Evolutionary conservation across 2,797 vertebrate species (phyloP).

Genomic region (Crenuchus spilurus): DNA sequence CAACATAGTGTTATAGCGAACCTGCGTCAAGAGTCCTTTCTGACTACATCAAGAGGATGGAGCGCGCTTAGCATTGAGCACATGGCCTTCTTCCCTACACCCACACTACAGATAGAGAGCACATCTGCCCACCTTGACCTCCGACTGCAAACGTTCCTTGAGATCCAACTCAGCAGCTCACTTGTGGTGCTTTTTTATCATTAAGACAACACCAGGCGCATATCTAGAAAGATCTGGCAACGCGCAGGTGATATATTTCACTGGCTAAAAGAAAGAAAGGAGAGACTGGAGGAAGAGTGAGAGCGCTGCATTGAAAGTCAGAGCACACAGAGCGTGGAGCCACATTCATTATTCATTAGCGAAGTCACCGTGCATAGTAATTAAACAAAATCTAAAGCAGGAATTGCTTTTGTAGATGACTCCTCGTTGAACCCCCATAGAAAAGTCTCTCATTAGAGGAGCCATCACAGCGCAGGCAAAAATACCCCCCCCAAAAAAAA

Average conservation of each 20-base stretch:
- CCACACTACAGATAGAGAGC: constrained; percentile 9
- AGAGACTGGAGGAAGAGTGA: constrained; percentile 56
- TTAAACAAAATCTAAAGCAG: constrained; percentile 79
- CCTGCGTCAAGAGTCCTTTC: constrained; percentile 34
- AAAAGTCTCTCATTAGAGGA: constrained; percentile 58
- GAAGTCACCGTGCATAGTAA: constrained; percentile 82
- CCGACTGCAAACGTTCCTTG: constrained; percentile 28
- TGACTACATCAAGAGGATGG: constrained; percentile 14
- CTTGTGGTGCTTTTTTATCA: too few species aligned
- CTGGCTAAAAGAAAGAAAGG: constrained; percentile 55
- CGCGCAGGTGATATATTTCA: constrained; percentile 1
- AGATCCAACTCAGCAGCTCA: constrained; percentile 36
- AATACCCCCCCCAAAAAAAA: constrained; percentile 4
- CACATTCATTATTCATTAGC: constrained; percentile 85
- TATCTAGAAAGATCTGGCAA: background rate
- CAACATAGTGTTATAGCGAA: constrained; percentile 29
- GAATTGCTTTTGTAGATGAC: constrained; percentile 68
- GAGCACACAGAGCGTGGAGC: constrained; percentile 78
- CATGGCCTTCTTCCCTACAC: background rate
- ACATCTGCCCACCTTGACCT: constrained; percentile 36
- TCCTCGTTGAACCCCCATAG: constrained; percentile 46
- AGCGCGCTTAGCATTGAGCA: constrained; percentile 27
- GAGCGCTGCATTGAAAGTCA: constrained; percentile 79
- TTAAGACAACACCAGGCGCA: too few species aligned
- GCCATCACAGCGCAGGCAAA: background rate